Conservation (phyloP, 1,140 invertebrate genomes). For the roundworm (Caenorhabditis elegans) region DNA sequence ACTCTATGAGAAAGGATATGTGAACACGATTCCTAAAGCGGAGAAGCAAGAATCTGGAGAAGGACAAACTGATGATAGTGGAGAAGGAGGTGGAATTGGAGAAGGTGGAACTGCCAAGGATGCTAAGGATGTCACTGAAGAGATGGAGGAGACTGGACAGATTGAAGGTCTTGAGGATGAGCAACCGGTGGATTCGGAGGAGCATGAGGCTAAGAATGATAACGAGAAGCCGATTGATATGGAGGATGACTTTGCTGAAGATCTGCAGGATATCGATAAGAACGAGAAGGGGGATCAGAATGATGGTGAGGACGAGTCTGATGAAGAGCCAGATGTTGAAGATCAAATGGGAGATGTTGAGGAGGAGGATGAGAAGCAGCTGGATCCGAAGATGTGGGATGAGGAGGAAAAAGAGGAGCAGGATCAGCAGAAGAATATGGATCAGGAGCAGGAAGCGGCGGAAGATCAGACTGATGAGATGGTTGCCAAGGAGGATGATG, state of each 20-base stretch:
- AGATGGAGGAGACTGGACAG: slow-evolving; percentile 87
- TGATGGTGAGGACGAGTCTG: slow-evolving; percentile 54
- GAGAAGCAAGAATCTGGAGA: slow-evolving; percentile 71
- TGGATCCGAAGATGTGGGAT: slow-evolving; percentile 64
- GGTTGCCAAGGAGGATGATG: slow-evolving; percentile 54
- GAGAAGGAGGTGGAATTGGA: slow-evolving; percentile 55
- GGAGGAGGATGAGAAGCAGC: slow-evolving; percentile 60
- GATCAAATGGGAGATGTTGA: slow-evolving; percentile 68
- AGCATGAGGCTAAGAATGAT: slow-evolving; percentile 52
- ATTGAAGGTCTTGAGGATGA: slow-evolving; percentile 63
- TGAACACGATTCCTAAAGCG: slow-evolving; percentile 78
- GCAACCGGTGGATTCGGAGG: slow-evolving; percentile 38
- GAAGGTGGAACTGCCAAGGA: slow-evolving; percentile 66
- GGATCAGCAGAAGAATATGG: slow-evolving; percentile 89
- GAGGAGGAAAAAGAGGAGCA: slow-evolving; percentile 81
- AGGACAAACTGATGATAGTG: slow-evolving; percentile 57
- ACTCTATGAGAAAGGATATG: slow-evolving; percentile 76
- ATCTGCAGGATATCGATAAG: slow-evolving; percentile 61
- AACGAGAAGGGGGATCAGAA: slow-evolving; percentile 64
- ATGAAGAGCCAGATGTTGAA: slow-evolving; percentile 62
- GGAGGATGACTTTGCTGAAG: slow-evolving; percentile 62
- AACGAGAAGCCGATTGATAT: slow-evolving; percentile 57
- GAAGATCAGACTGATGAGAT: slow-evolving; percentile 60
- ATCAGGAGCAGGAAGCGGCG: slow-evolving; percentile 73
- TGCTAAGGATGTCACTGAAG: slow-evolving; percentile 88